Conservation (phyloP, 30 jellyfish, hydroid and myxozoan species). For the Mastigias papua region DNA sequence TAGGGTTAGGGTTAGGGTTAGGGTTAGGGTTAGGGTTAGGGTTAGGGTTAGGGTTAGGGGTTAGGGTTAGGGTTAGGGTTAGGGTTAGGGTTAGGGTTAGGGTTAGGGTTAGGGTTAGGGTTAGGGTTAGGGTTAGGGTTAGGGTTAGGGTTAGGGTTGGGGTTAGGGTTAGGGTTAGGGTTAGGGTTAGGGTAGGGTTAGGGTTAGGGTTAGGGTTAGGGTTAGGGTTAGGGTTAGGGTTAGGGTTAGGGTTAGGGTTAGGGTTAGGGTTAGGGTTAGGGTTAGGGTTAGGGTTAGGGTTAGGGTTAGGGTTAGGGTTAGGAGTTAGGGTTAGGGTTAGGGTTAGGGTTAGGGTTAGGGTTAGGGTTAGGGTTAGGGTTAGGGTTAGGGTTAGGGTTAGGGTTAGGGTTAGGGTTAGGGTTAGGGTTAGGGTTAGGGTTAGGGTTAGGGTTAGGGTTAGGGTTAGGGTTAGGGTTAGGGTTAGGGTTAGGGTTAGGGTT, state of each 20-base stretch:
- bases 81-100: conserved; percentile 54
- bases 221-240: conserved; percentile 30
- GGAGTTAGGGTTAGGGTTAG: conserved; percentile 25
- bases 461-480: conserved; percentile 1
- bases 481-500: conserved; percentile 1
- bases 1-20: conserved; percentile 17
- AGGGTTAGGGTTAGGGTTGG: conserved; percentile 30
- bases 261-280: conserved; percentile 44
- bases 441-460: conserved; percentile 12
- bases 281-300: conserved; percentile 45
- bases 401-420: conserved; percentile 12
- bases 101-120: conserved; percentile 56
- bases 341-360: conserved; percentile 38
- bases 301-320: conserved; percentile 47
- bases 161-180: too few species aligned
- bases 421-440: conserved; percentile 3
- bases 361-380: conserved; percentile 35
- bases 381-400: conserved; percentile 13
- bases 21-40: conserved; percentile 5
- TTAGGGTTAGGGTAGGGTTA: too few species aligned
- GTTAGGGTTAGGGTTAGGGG: conserved; percentile 17
- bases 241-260: conserved; percentile 37
- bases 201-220: conserved; percentile 27
- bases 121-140: conserved; percentile 52
- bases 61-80: too few species aligned